phyloP scores from a whole-genome alignment of 1,140 invertebrate species.

The Procambarus clarkii region DNA sequence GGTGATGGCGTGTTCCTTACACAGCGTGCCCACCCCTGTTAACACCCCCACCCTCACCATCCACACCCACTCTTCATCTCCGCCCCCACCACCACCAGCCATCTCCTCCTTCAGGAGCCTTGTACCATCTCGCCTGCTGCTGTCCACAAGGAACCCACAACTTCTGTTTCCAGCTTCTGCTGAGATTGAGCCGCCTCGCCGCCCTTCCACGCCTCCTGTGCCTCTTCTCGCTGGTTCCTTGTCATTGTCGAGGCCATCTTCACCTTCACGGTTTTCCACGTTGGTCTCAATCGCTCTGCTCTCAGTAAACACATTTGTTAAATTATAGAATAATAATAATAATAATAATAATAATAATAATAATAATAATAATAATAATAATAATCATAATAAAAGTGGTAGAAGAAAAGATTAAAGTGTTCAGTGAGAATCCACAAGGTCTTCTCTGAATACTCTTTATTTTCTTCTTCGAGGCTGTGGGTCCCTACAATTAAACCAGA shows the following conservation, averaged over 20 bases:
- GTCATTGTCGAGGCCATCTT: slow-evolving; percentile 23
- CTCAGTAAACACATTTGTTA: no score
- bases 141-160: background rate
- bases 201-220: background rate
- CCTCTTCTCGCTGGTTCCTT: background rate
- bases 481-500: no score
- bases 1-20: slow-evolving; percentile 60
- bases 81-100: background rate
- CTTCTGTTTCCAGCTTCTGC: background rate
- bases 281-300: slow-evolving; percentile 41
- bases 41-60: slow-evolving; percentile 40
- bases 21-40: slow-evolving; percentile 45
- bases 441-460: no score
- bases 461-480: no score
- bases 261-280: background rate
- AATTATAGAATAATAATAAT: no score
- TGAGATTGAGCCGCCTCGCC: background rate
- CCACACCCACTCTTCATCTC: slow-evolving; percentile 18
- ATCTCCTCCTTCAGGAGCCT: background rate
- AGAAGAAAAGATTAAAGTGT: no score
- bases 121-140: background rate
- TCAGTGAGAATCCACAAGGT: no score
- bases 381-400: no score
- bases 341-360: no score
- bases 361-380: no score